These are phyloP conservation scores for Rhopalosiphum maidis DNA, from an alignment of 1,140 invertebrate species.

Conservation along the genomic window DNA sequence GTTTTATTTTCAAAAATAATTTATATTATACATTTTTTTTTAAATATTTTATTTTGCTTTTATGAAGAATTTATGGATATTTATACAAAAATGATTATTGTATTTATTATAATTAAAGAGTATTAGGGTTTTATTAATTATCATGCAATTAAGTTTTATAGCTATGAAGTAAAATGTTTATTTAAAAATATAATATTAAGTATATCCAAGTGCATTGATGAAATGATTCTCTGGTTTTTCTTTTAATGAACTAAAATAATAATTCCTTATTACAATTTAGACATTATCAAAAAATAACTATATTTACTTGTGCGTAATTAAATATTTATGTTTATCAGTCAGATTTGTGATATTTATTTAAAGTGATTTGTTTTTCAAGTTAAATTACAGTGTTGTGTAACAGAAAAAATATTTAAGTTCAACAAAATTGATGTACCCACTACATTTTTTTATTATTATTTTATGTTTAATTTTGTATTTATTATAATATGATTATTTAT, in stretches of 20 bases:
- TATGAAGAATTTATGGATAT: too few relatives aligned
- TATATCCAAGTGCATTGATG: conserved; percentile 32
- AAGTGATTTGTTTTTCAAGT: background rate
- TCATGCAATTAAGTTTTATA: background rate
- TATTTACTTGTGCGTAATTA: background rate
- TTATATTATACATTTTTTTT: background rate
- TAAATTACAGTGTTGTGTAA: background rate
- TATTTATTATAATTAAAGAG: background rate
- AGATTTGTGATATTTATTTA: background rate
- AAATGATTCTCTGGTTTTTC: conserved; percentile 18
- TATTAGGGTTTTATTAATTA: background rate
- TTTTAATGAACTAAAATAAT: background rate
- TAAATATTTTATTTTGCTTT: background rate
- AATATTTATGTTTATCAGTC: background rate
- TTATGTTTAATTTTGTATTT: background rate
- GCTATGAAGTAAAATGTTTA: background rate
- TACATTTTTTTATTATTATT: background rate
- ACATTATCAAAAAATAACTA: background rate
- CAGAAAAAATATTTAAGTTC: background rate
- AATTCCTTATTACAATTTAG: background rate
- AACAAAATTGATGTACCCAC: background rate
- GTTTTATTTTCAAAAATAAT: background rate
- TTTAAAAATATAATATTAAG: background rate
- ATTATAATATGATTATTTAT: background rate
- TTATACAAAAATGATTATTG: too few relatives aligned